Base-by-base conservation (phyloP, 2,797 vertebrate species). In the Spinibarbus caldwelli region DNA sequence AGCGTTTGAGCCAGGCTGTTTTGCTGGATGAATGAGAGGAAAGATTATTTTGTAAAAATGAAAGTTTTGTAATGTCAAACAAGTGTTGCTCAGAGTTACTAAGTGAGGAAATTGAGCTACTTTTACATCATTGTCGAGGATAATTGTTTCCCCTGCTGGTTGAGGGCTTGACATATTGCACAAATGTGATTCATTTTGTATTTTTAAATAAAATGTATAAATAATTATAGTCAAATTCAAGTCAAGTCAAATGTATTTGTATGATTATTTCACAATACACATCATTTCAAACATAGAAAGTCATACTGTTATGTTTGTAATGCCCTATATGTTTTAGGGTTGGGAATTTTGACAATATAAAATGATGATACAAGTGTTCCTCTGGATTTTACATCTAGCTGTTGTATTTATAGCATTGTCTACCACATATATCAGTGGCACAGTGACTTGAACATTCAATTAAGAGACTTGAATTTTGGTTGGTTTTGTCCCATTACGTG, bases 21-120 rank as follows among this genome's bases (percentile, higher is more conserved):
- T 83, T 78, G 38, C 36, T 64, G 67, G 43, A 77, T 31, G 80
- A 26, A 64, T 78, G 45, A 70, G 68, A 45, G 75, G 38, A 83
- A 41, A 54, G 36, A 59, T 78, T 67, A 68, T 75, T 75, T 73
- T 78, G 43, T 36, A 43, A 64, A 29, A 79, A 75, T 36, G 36
- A 62, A 34, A 64, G 64, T 7, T 66, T 81, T 84, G 66, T 59
- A 34, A 77, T 41, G 64, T 59, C 29, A 66, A 77, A 85, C 36
- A 57, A 54, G 19, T 67, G 26, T 78, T 80, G 15, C 11, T 19
- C 15, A 43, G 21, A 47, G 77, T 14, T 17, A 29, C 29, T 68
- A 36, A 41, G 14, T 21, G 52, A 38, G 41, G 49, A 73, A 49
- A 73, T 2, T 29, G 4, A 29, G 9, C 26, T 73, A 62, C 59